These are phyloP conservation scores for Drosophila prolongata DNA, from an alignment of 2,888 invertebrate species.

Conservation along the genomic window DNA sequence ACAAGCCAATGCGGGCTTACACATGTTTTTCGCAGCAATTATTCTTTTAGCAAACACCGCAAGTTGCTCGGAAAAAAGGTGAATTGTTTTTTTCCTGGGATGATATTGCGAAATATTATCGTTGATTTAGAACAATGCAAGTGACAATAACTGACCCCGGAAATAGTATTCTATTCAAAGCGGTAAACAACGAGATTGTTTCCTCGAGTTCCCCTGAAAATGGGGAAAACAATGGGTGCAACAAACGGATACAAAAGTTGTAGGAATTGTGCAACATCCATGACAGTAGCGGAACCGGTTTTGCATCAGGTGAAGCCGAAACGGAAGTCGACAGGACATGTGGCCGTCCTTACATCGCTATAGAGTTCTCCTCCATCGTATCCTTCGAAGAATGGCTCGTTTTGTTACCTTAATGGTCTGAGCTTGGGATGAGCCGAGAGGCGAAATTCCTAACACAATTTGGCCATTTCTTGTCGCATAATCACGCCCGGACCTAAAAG, in stretches of 20 bases:
- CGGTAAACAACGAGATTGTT: conserved; percentile 30
- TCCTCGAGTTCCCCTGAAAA: conserved; percentile 24
- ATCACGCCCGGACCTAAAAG: conserved; percentile 31
- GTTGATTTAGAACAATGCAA: conserved; percentile 18
- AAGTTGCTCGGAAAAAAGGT: conserved; percentile 40
- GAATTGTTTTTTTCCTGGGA: conserved; percentile 55
- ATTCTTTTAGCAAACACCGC: conserved; percentile 57
- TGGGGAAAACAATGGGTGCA: conserved; percentile 19
- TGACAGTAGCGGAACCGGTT: conserved; percentile 29
- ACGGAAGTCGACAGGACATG: conserved; percentile 43
- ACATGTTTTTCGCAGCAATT: conserved; percentile 57
- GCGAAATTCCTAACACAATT: conserved; percentile 25
- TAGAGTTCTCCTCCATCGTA: not conserved
- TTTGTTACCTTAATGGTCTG: conserved; percentile 38
- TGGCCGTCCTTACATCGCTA: conserved; percentile 28
- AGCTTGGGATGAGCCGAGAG: conserved; percentile 36
- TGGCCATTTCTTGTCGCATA: conserved; percentile 37
- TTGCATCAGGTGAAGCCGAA: conserved; percentile 45
- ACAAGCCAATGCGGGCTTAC: conserved; percentile 63
- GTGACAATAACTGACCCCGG: conserved; percentile 38
- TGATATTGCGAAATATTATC: conserved; percentile 55
- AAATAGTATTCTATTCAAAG: conserved; percentile 42
- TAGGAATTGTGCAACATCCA: conserved; percentile 53
- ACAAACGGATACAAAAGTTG: conserved; percentile 53
- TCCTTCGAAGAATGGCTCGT: conserved; percentile 8